Base-by-base conservation (phyloP, 2,888 invertebrate genomes). In the Fragum sueziense region DNA sequence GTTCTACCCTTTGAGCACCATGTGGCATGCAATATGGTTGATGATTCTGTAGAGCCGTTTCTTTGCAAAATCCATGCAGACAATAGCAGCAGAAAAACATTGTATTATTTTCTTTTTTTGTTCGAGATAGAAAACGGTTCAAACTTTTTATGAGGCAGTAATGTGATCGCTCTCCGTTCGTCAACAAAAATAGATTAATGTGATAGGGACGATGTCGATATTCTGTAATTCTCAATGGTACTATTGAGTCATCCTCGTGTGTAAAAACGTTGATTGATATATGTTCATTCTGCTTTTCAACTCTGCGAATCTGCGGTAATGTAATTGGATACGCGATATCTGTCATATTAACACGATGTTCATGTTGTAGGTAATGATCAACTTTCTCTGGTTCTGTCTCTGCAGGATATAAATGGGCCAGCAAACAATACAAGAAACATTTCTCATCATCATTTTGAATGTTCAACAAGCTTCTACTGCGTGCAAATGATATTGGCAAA, bases 121-220 rank as follows among this genome's bases (percentile, higher is more conserved):
- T 73, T n/a, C 75, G 67, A n/a, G 70, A 82, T 20, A 82, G 62
- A 68, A 82, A 82, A 2, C 81, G 51, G 37, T 82, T 76, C 3
- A 82, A 68, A 51, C 78, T 52, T n/a, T 47, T 76, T 9, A 82
- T 78, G 52, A 82, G 70, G 57, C 72, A 75, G 34, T 76, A 82
- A 54, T 82, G 82, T 4, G 73, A 65, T 11, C 33, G 70, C 31
- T 65, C 67, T 52, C 37, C 70, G 14, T 61, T 33, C 27, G 37
- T 78, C 74, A 79, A 67, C 47, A 57, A 82, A 14, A 82, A 37
- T 65, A 82, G 73, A 68, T 82, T 68, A 9, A 79, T 65, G 34
- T 82, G 75, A 34, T 76, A 73, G 1, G 37, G 52, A 2, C 65
- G 57, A 17, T 51, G 29, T 22, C 47, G 25, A 7, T 69, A 51